Conservation (phyloP, 2,888 invertebrate species). For the Protonemura montana region DNA sequence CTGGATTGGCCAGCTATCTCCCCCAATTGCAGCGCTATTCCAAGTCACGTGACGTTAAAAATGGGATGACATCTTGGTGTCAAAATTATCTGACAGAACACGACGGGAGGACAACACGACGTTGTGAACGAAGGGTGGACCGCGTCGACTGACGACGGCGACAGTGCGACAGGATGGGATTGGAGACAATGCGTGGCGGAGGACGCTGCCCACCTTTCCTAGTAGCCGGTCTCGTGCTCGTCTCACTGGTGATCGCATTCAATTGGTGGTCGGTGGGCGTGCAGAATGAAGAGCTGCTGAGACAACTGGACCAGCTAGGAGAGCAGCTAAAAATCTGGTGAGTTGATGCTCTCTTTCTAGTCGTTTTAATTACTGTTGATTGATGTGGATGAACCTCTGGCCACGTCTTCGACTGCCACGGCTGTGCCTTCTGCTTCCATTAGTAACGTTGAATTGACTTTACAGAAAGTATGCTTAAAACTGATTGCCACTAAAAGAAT, state of each 20-base stretch:
- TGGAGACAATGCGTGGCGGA: constrained; percentile 50
- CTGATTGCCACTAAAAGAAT: no score
- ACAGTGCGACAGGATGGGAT: constrained; percentile 52
- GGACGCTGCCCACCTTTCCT: constrained; percentile 49
- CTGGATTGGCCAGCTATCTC: neutral
- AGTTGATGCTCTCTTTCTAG: constrained; percentile 14
- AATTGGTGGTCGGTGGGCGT: constrained; percentile 49
- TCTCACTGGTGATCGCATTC: constrained; percentile 47
- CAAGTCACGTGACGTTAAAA: neutral
- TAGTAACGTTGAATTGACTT: no score
- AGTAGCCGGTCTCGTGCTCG: constrained; percentile 46
- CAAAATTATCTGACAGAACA: neutral
- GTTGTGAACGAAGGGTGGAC: neutral
- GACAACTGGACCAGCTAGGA: constrained; percentile 48
- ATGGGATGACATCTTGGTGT: neutral
- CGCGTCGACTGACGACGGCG: constrained; percentile 7
- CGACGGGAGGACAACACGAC: neutral
- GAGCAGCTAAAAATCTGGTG: constrained; percentile 49
- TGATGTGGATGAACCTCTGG: no score
- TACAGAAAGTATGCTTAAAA: no score
- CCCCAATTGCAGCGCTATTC: neutral
- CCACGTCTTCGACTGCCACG: no score
- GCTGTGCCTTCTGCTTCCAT: no score
- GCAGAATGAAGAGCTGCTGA: constrained; percentile 47
- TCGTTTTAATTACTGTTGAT: no score